A percentile compares a stretch with the other conserved stretches of the same genome.
Conservation (phyloP, 2,888 invertebrate genomes). For the Petrolisthes cinctipes region DNA sequence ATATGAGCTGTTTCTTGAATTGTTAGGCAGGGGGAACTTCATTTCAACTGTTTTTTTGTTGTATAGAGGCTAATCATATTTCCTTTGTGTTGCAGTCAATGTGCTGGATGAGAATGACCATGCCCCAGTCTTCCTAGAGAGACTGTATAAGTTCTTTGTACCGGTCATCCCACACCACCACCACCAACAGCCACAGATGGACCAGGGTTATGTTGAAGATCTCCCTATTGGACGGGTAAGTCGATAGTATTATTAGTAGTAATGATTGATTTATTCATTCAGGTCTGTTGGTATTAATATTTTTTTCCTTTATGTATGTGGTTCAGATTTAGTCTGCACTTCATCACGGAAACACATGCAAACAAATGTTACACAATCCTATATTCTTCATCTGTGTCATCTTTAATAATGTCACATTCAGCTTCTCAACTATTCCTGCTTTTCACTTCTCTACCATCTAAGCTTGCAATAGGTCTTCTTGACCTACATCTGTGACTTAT, state of each 20-base stretch:
- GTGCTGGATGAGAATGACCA: constrained; percentile 93
- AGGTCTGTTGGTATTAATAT: not conserved
- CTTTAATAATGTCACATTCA: no score
- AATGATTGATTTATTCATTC: not conserved
- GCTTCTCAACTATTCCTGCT: no score
- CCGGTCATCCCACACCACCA: constrained; percentile 68
- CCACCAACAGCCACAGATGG: constrained; percentile 1
- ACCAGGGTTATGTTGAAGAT: constrained; percentile 39
- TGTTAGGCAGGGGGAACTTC: no score
- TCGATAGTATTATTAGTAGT: not conserved
- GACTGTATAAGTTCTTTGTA: constrained; percentile 84
- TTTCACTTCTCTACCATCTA: no score
- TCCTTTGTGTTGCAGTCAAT: constrained; percentile 71
- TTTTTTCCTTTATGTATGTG: no score
- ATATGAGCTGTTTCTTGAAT: no score
- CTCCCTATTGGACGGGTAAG: constrained; percentile 50
- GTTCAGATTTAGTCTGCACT: no score
- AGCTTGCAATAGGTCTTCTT: no score
- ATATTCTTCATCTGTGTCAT: no score
- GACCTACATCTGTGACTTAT: no score
- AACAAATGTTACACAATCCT: no score
- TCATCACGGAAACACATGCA: no score
- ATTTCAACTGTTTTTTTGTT: not conserved
- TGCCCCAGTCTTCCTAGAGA: constrained; percentile 87
- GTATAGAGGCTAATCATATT: not conserved